Evolutionary conservation across 2,113 vertebrate species (phyloP).

Genomic region (Lepus americanus): DNA sequence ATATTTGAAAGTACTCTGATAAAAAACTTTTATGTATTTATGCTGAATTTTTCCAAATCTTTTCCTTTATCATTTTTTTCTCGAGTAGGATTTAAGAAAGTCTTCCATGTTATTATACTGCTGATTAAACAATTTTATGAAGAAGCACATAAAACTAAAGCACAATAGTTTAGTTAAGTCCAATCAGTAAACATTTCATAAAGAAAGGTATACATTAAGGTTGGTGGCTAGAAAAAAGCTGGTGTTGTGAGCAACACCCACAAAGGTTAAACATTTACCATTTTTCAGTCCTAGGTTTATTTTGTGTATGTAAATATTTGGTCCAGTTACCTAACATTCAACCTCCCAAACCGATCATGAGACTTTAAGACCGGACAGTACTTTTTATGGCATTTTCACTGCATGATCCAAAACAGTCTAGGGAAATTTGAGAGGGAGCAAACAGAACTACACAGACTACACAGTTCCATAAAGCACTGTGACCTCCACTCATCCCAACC

Average conservation of each 20-base stretch:
- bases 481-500: not conserved
- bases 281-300: constrained; percentile 10
- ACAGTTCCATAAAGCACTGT: not conserved
- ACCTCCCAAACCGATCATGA: not conserved
- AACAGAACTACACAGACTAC: not conserved
- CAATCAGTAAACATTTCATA: not conserved
- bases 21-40: not conserved
- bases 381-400: not conserved
- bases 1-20: not conserved
- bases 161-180: not conserved
- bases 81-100: too few relatives aligned
- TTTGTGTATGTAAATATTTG: constrained; percentile 49
- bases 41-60: not conserved
- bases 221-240: not conserved
- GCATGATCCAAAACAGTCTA: not conserved
- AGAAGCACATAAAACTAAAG: not conserved
- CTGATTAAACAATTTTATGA: not conserved
- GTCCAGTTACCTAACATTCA: not conserved
- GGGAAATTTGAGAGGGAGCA: not conserved
- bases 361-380: not conserved
- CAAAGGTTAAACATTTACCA: not conserved
- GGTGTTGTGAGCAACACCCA: not conserved
- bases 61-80: not conserved
- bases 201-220: not conserved
- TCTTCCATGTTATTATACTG: not conserved